These are phyloP conservation scores for Cottus gobio DNA, from an alignment of 2,113 vertebrate species.

Conservation along the genomic window DNA sequence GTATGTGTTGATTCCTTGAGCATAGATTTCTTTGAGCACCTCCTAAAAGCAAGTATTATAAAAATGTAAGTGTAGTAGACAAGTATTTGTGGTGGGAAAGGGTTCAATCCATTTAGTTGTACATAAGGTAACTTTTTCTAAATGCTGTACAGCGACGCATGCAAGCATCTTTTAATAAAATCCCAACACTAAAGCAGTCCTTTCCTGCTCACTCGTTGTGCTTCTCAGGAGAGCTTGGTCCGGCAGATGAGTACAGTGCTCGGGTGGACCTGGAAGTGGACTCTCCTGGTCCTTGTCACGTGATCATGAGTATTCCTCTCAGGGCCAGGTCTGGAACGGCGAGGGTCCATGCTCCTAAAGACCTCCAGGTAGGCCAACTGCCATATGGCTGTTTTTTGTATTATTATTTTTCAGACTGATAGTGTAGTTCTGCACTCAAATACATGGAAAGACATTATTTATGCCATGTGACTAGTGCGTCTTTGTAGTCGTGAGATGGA, in stretches of 20 bases:
- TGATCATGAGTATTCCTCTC: slow-evolving; percentile 89
- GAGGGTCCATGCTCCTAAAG: slow-evolving; percentile 91
- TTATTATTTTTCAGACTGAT: background rate
- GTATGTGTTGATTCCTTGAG: background rate
- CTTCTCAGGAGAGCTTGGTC: slow-evolving; percentile 84
- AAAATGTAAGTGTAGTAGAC: background rate
- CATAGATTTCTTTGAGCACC: too few relatives aligned
- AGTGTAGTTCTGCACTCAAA: background rate
- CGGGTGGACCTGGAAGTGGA: slow-evolving; percentile 94
- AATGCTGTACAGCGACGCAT: background rate
- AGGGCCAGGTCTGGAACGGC: slow-evolving; percentile 90
- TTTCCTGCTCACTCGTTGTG: background rate
- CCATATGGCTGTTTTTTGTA: background rate
- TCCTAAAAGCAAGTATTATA: background rate
- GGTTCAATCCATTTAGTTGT: background rate
- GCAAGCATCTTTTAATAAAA: background rate
- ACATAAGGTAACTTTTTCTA: background rate
- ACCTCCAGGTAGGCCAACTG: slow-evolving; percentile 87
- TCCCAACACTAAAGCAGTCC: background rate
- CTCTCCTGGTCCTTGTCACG: slow-evolving; percentile 88
- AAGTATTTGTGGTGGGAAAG: background rate
- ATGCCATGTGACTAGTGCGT: background rate
- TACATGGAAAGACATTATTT: background rate
- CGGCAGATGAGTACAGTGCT: slow-evolving; percentile 89
- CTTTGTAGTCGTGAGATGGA: background rate